These are phyloP conservation scores for Cordilura impudica DNA, from an alignment of 2,888 invertebrate genomes.

Conservation along the genomic window DNA sequence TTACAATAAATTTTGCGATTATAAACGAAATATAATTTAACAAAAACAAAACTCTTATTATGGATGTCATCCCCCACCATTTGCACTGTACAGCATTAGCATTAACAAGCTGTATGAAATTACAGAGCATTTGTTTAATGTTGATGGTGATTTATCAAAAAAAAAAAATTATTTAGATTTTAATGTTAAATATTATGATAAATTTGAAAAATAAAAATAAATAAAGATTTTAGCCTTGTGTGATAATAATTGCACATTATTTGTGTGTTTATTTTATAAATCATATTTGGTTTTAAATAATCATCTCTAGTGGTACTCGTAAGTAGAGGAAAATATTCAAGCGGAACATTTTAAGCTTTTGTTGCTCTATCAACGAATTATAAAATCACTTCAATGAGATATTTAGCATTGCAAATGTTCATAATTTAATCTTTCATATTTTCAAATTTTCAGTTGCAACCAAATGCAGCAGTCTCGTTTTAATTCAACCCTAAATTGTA, in stretches of 20 bases:
- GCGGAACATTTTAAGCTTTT: too few relatives aligned
- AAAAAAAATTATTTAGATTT: conserved; percentile 9
- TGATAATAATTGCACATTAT: conserved; percentile 18
- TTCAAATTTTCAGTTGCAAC: too few relatives aligned
- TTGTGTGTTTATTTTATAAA: not conserved
- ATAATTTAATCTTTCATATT: too few relatives aligned
- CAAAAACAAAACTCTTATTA: not conserved
- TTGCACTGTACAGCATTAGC: not conserved
- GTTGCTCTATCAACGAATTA: too few relatives aligned
- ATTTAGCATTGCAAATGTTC: too few relatives aligned
- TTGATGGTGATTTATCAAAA: conserved; percentile 47
- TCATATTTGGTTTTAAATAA: not conserved
- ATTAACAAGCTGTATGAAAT: not conserved
- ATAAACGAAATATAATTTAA: not conserved
- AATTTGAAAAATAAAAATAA: conserved; percentile 2
- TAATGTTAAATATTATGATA: not conserved
- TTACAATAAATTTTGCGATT: conserved; percentile 22
- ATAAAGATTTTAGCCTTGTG: conserved; percentile 30
- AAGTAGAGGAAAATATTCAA: too few relatives aligned
- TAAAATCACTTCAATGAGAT: too few relatives aligned
- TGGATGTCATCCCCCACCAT: not conserved
- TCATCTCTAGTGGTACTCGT: too few relatives aligned
- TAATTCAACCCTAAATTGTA: too few relatives aligned
- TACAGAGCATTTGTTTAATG: conserved; percentile 44
- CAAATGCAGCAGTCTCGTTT: too few relatives aligned